These are phyloP conservation scores for Stictocephala bisonia DNA, from an alignment of 2,888 invertebrate genomes.

Conservation along the genomic window DNA sequence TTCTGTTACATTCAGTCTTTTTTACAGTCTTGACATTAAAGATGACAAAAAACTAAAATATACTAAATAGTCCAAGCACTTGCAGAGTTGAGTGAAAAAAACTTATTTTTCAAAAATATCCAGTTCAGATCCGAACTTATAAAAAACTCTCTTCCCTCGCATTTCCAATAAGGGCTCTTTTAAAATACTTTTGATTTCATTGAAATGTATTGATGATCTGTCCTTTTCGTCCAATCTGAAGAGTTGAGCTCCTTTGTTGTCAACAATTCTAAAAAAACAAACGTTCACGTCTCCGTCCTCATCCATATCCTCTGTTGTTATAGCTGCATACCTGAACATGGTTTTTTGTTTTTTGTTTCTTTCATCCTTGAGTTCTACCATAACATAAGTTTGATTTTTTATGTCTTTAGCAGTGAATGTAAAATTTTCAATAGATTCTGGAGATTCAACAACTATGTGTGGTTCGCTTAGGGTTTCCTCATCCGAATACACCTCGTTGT, in stretches of 20 bases:
- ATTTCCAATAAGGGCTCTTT: background rate
- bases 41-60: too few relatives aligned
- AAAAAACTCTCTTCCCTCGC: background rate
- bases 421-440: background rate
- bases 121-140: conserved; percentile 5
- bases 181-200: conserved; percentile 9
- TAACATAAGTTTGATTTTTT: background rate
- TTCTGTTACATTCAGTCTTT: too few relatives aligned
- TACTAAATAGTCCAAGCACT: too few relatives aligned
- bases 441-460: background rate
- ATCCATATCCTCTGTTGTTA: background rate
- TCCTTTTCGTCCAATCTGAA: background rate
- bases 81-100: too few relatives aligned
- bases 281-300: background rate
- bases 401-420: conserved; percentile 1
- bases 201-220: background rate
- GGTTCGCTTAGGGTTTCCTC: background rate
- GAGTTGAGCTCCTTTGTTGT: background rate
- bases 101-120: conserved; percentile 17
- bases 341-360: background rate
- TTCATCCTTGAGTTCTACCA: conserved; percentile 14
- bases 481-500: conserved; percentile 16
- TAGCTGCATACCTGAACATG: background rate
- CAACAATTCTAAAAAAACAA: background rate
- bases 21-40: too few relatives aligned